Percentiles rank a stretch among this genome's conserved stretches.
These are phyloP conservation scores for Lordiphosa stackelbergi DNA, from an alignment of 1,140 invertebrate species.

Conservation along the genomic window DNA sequence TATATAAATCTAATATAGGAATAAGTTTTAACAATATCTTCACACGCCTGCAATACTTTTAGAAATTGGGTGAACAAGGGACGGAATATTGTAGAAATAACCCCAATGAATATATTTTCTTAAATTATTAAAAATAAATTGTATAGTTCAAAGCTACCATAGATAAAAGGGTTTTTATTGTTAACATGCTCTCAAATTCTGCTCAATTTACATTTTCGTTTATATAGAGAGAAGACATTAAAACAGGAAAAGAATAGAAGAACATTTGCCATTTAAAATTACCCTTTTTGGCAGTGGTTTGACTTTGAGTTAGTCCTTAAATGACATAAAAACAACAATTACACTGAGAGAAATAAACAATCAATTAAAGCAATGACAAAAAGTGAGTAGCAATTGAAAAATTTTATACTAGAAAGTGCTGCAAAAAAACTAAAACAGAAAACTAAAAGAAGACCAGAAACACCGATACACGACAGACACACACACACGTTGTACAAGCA, in stretches of 20 bases:
- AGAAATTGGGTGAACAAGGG: too few relatives aligned
- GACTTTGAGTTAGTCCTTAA: constrained; percentile 43
- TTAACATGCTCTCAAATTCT: constrained; percentile 1
- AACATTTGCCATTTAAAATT: constrained; percentile 22
- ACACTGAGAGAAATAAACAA: constrained; percentile 33
- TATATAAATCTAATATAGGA: too few relatives aligned
- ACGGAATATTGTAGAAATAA: too few relatives aligned
- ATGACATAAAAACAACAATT: constrained; percentile 41
- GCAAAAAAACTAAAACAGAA: constrained; percentile 16
- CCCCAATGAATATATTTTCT: too few relatives aligned
- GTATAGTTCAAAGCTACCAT: not conserved
- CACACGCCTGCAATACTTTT: too few relatives aligned
- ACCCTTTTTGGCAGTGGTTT: constrained; percentile 57
- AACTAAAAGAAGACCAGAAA: constrained; percentile 47
- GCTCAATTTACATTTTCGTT: not conserved
- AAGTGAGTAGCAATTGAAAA: constrained; percentile 27
- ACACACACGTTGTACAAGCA: constrained; percentile 39
- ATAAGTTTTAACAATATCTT: too few relatives aligned
- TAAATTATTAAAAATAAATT: not conserved
- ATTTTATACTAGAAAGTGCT: constrained; percentile 26
- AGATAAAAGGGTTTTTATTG: not conserved
- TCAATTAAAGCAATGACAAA: constrained; percentile 10
- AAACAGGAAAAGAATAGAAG: not conserved
- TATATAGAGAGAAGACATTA: not conserved
- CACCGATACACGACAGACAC: constrained; percentile 54